Conservation (phyloP, 1,140 invertebrate species). For the Drosophila lowei region DNA sequence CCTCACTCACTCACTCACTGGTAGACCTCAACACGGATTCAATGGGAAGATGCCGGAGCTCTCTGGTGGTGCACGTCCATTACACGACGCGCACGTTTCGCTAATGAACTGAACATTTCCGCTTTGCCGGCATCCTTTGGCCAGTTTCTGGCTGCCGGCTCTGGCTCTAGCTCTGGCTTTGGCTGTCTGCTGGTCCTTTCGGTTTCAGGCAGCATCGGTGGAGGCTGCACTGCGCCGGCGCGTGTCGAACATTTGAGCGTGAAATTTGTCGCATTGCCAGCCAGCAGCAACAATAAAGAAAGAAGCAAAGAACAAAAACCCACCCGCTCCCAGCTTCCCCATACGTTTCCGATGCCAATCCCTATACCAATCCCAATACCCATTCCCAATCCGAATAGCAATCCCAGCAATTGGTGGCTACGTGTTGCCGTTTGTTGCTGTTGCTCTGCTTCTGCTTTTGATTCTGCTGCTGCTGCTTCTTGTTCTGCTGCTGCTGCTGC, state of each 20-base stretch:
- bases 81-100: conserved; percentile 77
- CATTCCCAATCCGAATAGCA: conserved; percentile 15
- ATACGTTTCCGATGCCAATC: neutral
- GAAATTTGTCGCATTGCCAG: conserved; percentile 71
- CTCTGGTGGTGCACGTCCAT: conserved; percentile 59
- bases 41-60: conserved; percentile 14
- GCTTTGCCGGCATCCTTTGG: conserved; percentile 77
- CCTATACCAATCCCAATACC: conserved; percentile 10
- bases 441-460: conserved; percentile 39
- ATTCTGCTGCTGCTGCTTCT: conserved; percentile 20
- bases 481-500: conserved; percentile 19
- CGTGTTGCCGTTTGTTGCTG: conserved; percentile 74
- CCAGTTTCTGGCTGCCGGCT: conserved; percentile 8
- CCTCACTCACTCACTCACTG: conserved; percentile 46
- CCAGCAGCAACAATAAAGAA: conserved; percentile 26
- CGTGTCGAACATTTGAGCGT: conserved; percentile 78
- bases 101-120: conserved; percentile 82
- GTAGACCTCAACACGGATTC: neutral
- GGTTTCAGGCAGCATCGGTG: conserved; percentile 22
- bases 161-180: neutral
- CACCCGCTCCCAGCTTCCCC: conserved; percentile 44
- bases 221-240: conserved; percentile 70
- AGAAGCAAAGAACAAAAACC: conserved; percentile 26
- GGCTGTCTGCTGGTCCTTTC: conserved; percentile 25
- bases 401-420: conserved; percentile 65